phyloP scores from a whole-genome alignment of 2,113 vertebrate species.

The Rhinogobius similis region DNA sequence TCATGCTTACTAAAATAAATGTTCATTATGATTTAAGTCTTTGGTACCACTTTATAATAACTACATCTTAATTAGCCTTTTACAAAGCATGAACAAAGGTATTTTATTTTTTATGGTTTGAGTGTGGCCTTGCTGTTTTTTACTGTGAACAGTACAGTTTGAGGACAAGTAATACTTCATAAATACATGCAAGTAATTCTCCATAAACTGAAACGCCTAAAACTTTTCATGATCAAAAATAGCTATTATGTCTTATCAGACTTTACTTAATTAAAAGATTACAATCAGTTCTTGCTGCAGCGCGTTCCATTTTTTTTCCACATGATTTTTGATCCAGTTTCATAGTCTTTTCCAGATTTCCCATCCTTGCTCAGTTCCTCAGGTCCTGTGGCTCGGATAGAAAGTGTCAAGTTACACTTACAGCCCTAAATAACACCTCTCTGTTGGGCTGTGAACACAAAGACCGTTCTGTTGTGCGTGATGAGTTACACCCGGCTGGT shows the following conservation, averaged over 20 bases:
- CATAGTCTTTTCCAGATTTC: slow-evolving; percentile 29
- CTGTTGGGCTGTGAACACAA: slow-evolving; percentile 51
- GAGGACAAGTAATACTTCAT: background rate
- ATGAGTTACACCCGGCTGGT: slow-evolving; percentile 38
- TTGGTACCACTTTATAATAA: too few relatives aligned
- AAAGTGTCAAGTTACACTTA: slow-evolving; percentile 54
- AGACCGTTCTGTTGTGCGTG: slow-evolving; percentile 57
- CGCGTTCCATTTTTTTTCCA: background rate
- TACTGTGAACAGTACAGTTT: background rate
- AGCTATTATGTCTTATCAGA: background rate
- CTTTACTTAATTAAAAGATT: slow-evolving; percentile 50
- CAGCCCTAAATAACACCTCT: slow-evolving; percentile 46
- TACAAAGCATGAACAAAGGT: too few relatives aligned
- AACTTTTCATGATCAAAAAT: background rate
- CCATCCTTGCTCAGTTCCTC: background rate
- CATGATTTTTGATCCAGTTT: slow-evolving; percentile 23
- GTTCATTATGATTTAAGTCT: too few relatives aligned
- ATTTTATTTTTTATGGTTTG: background rate
- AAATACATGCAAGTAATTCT: background rate
- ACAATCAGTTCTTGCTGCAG: slow-evolving; percentile 28
- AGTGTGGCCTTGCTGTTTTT: background rate
- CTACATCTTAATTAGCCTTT: too few relatives aligned
- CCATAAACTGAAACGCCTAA: background rate
- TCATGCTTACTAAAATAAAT: too few relatives aligned
- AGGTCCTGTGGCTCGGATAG: slow-evolving; percentile 39